Evolutionary conservation across 2,888 invertebrate species (phyloP), one percentile per base, ranked within the genome.

Genomic region (Philopedon plagiatum): DNA sequence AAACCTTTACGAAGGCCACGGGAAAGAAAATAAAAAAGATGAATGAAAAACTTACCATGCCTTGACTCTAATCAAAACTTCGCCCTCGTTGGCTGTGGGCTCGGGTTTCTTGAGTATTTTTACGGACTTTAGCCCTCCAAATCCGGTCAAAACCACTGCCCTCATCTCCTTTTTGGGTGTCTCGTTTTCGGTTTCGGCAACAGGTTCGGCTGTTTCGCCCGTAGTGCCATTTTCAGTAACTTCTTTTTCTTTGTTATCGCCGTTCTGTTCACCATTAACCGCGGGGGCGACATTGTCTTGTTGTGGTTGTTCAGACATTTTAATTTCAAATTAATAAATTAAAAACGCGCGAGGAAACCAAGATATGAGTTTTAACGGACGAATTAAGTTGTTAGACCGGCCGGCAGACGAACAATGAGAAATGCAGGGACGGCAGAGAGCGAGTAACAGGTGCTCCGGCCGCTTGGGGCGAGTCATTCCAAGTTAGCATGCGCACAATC

Each of bases 41-140:
- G 62, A 62, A 69, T 41, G 64, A 63, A 64, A 70, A 63, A 91
- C 94, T 93, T 83, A 95, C 95, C 95, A 94, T 81, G 95, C 93
- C 86, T 93, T 93, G 67, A 95, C 94, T 78, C 94, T 89, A 82
- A 95, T 93, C 72, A 94, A 89, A 75, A 95, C 92, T 85, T 95
- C 92, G 79, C 92, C 92, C 83, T 92, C 91, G 78, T 87, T 89
- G 66, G 89, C 83, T 78, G 90, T 86, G 41, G 94, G 93, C 84
- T 94, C 94, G 23, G 93, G 92, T 83, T 93, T 93, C 86, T 92
- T 93, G 81, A 92, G 89, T 77, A 94, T 91, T 87, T 95, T 95
- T 79, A 95, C 92, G 83, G 93, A 91, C 86, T 95, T 95, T 75
- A 94, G 88, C 46, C 95, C 95, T 41, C 95, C 96, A 86, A 94